Conservation (phyloP, 1,140 invertebrate genomes). For the Drosophila parabipectinata region DNA sequence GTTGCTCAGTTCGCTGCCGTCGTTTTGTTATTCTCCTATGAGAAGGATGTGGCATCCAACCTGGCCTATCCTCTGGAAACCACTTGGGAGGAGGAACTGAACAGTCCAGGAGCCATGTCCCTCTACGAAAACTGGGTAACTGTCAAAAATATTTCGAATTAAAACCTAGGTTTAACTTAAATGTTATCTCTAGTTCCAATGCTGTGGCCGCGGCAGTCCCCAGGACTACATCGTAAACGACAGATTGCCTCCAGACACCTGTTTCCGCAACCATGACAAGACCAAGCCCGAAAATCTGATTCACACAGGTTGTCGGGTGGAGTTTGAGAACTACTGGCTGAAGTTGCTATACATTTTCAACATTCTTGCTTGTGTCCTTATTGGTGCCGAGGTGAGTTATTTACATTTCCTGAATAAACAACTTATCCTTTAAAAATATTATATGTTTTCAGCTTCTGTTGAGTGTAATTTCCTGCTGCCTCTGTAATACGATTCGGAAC, state of each 20-base stretch:
- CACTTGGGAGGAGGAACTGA: slow-evolving; percentile 72
- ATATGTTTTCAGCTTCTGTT: slow-evolving; percentile 58
- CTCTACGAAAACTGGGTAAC: slow-evolving; percentile 76
- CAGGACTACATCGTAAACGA: slow-evolving; percentile 74
- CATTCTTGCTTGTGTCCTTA: slow-evolving; percentile 61
- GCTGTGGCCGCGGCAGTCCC: slow-evolving; percentile 85
- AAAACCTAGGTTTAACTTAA: neutral
- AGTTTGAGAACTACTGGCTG: slow-evolving; percentile 77
- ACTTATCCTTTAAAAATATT: neutral
- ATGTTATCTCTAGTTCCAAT: slow-evolving; percentile 82
- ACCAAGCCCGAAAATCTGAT: slow-evolving; percentile 70
- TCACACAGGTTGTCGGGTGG: slow-evolving; percentile 65
- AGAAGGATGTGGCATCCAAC: slow-evolving; percentile 43
- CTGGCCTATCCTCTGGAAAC: slow-evolving; percentile 60
- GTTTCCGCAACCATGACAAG: slow-evolving; percentile 65
- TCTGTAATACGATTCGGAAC: slow-evolving; percentile 81
- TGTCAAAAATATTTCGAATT: neutral
- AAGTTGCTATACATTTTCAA: slow-evolving; percentile 60
- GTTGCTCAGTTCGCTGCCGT: slow-evolving; percentile 50
- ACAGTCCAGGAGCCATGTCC: slow-evolving; percentile 74
- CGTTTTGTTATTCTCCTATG: slow-evolving; percentile 32
- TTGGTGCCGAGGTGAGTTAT: slow-evolving; percentile 61
- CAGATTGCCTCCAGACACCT: slow-evolving; percentile 51
- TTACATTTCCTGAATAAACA: neutral
- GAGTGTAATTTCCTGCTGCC: slow-evolving; percentile 59